Conservation (phyloP, 2,888 invertebrate genomes). For the Thymelicus lineola region DNA sequence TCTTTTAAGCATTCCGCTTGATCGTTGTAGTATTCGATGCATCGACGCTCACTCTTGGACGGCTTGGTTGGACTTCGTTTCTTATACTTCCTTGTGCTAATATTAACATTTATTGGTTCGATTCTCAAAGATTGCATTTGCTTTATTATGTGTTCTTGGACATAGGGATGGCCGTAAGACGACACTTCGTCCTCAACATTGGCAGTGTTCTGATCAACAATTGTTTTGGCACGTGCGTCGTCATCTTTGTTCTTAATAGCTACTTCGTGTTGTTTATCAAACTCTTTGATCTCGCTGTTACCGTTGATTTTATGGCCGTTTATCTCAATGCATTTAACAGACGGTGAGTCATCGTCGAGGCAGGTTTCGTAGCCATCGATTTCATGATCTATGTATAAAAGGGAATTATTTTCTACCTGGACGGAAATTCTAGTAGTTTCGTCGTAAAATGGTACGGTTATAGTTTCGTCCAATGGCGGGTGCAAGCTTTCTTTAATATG, state of each 20-base stretch:
- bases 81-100: constrained; percentile 62
- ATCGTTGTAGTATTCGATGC: constrained; percentile 87
- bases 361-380: constrained; percentile 87
- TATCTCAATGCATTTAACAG: constrained; percentile 64
- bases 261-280: constrained; percentile 74
- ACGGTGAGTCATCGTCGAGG: constrained; percentile 85
- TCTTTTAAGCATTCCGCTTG: constrained; percentile 86
- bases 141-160: constrained; percentile 79
- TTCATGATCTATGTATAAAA: constrained; percentile 80
- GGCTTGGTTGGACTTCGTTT: constrained; percentile 75
- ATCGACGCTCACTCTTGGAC: constrained; percentile 68
- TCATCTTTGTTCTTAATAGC: constrained; percentile 68
- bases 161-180: constrained; percentile 67
- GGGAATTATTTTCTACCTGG: constrained; percentile 71
- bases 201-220: constrained; percentile 57
- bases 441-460: constrained; percentile 59
- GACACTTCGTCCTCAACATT: constrained; percentile 62
- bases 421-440: constrained; percentile 67
- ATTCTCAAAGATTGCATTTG: constrained; percentile 80
- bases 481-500: constrained; percentile 77
- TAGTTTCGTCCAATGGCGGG: constrained; percentile 64
- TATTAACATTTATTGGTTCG: constrained; percentile 74
- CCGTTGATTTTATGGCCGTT: constrained; percentile 73
- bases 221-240: constrained; percentile 67
- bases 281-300: constrained; percentile 72